Conservation (phyloP, 2,113 vertebrate genomes). For the Dromas ardeola region DNA sequence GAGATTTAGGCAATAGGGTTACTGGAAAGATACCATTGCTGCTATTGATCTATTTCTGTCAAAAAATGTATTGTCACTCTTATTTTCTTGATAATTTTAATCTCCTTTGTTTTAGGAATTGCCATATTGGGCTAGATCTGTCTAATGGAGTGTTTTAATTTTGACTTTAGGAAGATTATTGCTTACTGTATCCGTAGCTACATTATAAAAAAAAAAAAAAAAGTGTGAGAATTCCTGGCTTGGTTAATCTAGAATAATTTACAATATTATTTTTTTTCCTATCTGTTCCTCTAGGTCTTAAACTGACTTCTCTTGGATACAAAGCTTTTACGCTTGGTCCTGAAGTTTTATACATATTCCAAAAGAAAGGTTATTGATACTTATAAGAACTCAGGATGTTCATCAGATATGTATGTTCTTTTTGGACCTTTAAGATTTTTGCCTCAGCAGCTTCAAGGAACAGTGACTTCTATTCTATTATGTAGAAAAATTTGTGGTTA, state of each 20-base stretch:
- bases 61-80: background rate
- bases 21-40: background rate
- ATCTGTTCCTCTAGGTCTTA: background rate
- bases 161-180: background rate
- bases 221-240: accelerated
- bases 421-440: background rate
- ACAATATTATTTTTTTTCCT: background rate
- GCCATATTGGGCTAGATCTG: accelerated
- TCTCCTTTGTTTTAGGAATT: background rate
- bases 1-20: background rate
- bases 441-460: background rate
- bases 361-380: background rate
- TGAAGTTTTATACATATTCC: background rate
- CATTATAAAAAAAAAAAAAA: background rate
- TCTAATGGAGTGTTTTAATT: background rate
- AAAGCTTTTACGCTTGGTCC: background rate
- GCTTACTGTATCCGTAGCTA: background rate
- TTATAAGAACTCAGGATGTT: background rate
- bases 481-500: background rate
- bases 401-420: background rate
- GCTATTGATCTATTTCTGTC: background rate
- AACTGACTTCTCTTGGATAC: background rate
- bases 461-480: background rate
- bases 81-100: background rate
- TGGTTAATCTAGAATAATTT: background rate